phyloP scores from a whole-genome alignment of 2,113 vertebrate genomes.

The Etia nguti region DNA sequence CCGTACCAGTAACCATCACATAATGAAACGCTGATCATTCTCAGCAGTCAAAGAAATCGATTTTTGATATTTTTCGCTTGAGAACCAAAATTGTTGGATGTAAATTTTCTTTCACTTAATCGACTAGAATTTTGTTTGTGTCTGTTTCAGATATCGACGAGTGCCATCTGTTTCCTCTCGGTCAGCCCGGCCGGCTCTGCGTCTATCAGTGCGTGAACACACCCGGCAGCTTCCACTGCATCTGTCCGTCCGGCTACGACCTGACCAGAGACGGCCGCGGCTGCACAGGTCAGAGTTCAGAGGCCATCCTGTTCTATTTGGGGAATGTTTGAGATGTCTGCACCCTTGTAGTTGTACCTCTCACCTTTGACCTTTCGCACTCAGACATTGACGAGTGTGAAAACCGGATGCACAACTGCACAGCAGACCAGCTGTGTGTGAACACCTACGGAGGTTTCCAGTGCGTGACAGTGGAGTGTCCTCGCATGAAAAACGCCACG shows the following conservation, averaged over 20 bases:
- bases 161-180: constrained; percentile 75
- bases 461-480: constrained; percentile 77
- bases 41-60: neutral
- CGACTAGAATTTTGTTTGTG: accelerated
- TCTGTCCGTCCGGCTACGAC: constrained; percentile 77
- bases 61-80: neutral
- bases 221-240: constrained; percentile 79
- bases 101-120: neutral
- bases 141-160: constrained; percentile 78
- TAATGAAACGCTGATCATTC: neutral
- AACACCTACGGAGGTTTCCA: constrained; percentile 78
- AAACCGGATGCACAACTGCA: constrained; percentile 73
- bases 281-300: constrained; percentile 72
- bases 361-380: neutral
- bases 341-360: neutral
- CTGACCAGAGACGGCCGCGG: constrained; percentile 64
- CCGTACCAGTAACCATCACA: accelerated
- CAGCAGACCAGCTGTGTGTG: constrained; percentile 70
- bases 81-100: neutral
- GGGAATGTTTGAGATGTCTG: too few relatives aligned
- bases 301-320: accelerated
- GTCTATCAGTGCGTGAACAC: constrained; percentile 79
- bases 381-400: constrained; percentile 80
- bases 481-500: constrained; percentile 69
- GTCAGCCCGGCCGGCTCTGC: constrained; percentile 72